A percentile compares a stretch with the other conserved stretches of the same genome.
Evolutionary conservation across 1,140 invertebrate genomes (phyloP).

Genomic region (Rhyzopertha dominica): DNA sequence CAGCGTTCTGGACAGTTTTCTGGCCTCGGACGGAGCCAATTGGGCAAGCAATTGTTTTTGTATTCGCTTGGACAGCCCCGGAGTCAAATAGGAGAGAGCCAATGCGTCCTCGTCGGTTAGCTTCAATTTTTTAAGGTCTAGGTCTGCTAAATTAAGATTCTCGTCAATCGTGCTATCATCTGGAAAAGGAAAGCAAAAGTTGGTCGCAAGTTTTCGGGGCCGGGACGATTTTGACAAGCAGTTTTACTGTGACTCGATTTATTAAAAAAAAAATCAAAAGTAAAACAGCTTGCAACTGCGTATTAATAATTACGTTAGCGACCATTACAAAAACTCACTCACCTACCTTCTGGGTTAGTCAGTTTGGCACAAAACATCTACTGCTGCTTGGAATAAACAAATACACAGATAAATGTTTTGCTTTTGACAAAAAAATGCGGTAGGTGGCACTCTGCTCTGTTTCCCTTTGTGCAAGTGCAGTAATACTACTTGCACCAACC

Average conservation of each 20-base stretch:
- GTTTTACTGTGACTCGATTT: too few relatives aligned
- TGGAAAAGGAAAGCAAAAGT: too few relatives aligned
- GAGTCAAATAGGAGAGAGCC: constrained; percentile 59
- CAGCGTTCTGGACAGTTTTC: constrained; percentile 56
- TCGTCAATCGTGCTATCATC: constrained; percentile 43
- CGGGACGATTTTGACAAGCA: too few relatives aligned
- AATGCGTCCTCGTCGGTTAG: constrained; percentile 60
- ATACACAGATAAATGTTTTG: constrained; percentile 35
- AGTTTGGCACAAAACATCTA: constrained; percentile 43
- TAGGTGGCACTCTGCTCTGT: too few relatives aligned
- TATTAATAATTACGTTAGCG: too few relatives aligned
- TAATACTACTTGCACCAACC: too few relatives aligned
- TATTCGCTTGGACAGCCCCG: constrained; percentile 57
- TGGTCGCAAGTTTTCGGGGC: too few relatives aligned
- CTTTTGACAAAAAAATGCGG: too few relatives aligned
- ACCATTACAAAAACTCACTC: too few relatives aligned
- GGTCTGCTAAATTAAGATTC: constrained; percentile 57
- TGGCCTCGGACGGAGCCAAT: constrained; percentile 56
- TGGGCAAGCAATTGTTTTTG: constrained; percentile 60
- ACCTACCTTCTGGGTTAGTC: constrained; percentile 38
- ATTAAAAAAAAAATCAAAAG: too few relatives aligned
- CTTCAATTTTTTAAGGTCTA: constrained; percentile 59
- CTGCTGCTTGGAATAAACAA: constrained; percentile 39
- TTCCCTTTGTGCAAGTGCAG: too few relatives aligned
- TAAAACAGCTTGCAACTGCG: too few relatives aligned